A percentile compares a stretch with the other conserved stretches of the same genome.
phyloP scores from a whole-genome alignment of 2,113 vertebrate species.

The Gracilinanus agilis region DNA sequence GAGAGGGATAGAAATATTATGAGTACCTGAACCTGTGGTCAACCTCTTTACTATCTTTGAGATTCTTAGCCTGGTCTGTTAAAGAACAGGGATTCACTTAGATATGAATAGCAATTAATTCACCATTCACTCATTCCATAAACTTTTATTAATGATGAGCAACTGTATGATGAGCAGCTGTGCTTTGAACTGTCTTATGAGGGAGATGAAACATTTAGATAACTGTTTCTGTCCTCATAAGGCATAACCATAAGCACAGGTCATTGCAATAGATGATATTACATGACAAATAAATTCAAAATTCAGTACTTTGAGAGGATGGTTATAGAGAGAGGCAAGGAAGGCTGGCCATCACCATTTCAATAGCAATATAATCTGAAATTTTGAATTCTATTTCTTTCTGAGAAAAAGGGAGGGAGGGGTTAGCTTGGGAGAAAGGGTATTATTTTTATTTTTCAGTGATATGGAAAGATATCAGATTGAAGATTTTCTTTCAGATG shows the following conservation, averaged over 20 bases:
- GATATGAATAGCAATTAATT: constrained; percentile 1
- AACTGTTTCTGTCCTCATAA: not conserved
- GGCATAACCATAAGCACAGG: not conserved
- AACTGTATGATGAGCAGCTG: not conserved
- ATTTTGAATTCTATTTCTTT: not conserved
- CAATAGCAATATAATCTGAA: not conserved
- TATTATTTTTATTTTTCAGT: not conserved
- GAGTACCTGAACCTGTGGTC: constrained; percentile 54
- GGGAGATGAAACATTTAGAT: not conserved
- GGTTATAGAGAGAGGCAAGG: not conserved
- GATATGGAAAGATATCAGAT: not conserved
- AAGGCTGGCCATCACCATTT: not conserved
- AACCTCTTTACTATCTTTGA: constrained; percentile 14
- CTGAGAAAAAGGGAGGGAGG: constrained; percentile 36
- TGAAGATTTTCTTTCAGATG: constrained; percentile 38
- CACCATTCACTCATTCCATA: not conserved
- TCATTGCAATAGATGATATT: not conserved
- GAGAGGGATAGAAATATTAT: not conserved
- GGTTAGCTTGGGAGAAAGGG: constrained; percentile 7
- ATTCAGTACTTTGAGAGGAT: not conserved
- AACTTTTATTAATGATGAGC: not conserved
- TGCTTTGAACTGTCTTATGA: not conserved
- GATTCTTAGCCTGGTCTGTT: constrained; percentile 1
- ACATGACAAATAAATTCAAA: not conserved
- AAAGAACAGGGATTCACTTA: not conserved